Conservation (phyloP, 2,113 vertebrate species). For the Sorex araneus region DNA sequence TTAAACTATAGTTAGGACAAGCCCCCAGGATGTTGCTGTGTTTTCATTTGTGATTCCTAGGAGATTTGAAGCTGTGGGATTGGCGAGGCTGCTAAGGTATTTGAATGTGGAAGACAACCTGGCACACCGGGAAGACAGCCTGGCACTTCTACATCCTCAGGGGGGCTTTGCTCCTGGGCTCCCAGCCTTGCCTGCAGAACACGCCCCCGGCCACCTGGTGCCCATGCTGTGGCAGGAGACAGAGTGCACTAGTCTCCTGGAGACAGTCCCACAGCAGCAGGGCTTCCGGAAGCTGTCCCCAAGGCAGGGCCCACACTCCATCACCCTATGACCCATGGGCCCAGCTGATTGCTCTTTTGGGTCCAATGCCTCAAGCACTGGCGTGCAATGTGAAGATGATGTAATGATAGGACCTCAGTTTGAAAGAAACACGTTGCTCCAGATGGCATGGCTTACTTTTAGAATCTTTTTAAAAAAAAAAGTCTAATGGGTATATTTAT, state of each 20-base stretch:
- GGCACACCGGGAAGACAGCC: neutral
- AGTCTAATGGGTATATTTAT: neutral
- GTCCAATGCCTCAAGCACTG: neutral
- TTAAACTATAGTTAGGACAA: neutral
- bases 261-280: slow-evolving; percentile 61
- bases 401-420: neutral
- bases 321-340: neutral
- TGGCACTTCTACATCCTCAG: neutral
- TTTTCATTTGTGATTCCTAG: slow-evolving; percentile 4
- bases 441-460: slow-evolving; percentile 36
- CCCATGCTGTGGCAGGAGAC: slow-evolving; percentile 51
- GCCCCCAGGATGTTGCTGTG: neutral
- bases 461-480: neutral
- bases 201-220: slow-evolving; percentile 45
- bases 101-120: slow-evolving; percentile 10
- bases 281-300: slow-evolving; percentile 50
- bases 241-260: slow-evolving; percentile 55
- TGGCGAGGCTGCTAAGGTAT: neutral
- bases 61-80: neutral
- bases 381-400: neutral
- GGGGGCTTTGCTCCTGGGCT: neutral
- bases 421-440: neutral
- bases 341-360: slow-evolving; percentile 23
- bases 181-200: slow-evolving; percentile 60
- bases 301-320: slow-evolving; percentile 16